These are phyloP conservation scores for Rhaphigaster nebulosa DNA, from an alignment of 2,888 invertebrate genomes.

Conservation along the genomic window DNA sequence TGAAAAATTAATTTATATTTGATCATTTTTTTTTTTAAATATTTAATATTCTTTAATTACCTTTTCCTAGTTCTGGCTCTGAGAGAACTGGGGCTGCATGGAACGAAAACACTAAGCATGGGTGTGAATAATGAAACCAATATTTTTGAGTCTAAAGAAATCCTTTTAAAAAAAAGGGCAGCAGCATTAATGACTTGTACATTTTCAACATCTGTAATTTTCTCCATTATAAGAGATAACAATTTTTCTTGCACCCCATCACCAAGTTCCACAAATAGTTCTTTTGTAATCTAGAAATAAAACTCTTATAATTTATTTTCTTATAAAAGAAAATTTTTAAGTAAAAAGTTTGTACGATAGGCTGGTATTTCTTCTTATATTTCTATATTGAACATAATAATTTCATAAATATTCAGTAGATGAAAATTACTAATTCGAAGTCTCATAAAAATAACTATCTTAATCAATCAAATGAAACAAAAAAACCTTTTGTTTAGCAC, in stretches of 20 bases:
- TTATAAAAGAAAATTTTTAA: neutral
- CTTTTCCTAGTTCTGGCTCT: slow-evolving; percentile 53
- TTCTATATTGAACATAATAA: neutral
- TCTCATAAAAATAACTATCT: neutral
- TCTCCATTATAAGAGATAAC: slow-evolving; percentile 64
- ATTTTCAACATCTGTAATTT: slow-evolving; percentile 70
- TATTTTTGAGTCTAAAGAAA: slow-evolving; percentile 76
- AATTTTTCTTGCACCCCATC: slow-evolving; percentile 63
- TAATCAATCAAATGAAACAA: neutral
- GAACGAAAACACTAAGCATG: slow-evolving; percentile 63
- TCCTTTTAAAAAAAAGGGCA: slow-evolving; percentile 77
- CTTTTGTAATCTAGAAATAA: slow-evolving; percentile 65
- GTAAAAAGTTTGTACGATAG: neutral
- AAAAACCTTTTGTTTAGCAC: neutral
- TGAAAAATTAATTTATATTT: neutral
- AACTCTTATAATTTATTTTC: neutral
- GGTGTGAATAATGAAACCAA: slow-evolving; percentile 68
- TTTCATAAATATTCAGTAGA: neutral
- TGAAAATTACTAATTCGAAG: neutral
- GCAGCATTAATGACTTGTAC: slow-evolving; percentile 75
- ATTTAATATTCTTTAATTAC: slow-evolving; percentile 6
- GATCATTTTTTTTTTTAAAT: too few relatives aligned
- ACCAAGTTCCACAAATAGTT: slow-evolving; percentile 65
- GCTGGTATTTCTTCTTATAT: too few relatives aligned
- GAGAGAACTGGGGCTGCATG: slow-evolving; percentile 45